Conservation (phyloP, 2,888 invertebrate genomes). For the Zootermopsis nevadensis region DNA sequence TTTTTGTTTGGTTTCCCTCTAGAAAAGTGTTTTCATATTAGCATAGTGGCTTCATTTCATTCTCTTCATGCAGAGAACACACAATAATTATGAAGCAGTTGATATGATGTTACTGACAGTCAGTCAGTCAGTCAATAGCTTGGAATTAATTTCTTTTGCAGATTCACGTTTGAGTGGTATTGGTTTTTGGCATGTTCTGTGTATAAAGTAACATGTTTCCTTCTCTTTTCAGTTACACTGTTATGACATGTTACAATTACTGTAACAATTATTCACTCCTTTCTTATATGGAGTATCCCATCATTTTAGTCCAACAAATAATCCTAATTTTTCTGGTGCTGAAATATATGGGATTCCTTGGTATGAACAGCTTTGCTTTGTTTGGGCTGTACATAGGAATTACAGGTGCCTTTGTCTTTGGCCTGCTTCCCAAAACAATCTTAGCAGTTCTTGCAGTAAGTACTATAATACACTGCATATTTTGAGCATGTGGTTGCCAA, state of each 20-base stretch:
- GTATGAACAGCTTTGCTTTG: constrained; percentile 60
- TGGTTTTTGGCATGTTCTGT: neutral
- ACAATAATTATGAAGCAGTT: too few relatives aligned
- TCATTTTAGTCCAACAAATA: constrained; percentile 80
- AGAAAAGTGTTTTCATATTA: too few relatives aligned
- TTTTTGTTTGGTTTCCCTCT: too few relatives aligned
- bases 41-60: too few relatives aligned
- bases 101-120: too few relatives aligned
- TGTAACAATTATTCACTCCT: constrained; percentile 78
- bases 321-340: constrained; percentile 78
- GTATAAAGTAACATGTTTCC: constrained; percentile 25
- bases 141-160: too few relatives aligned
- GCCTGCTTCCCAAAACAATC: constrained; percentile 64
- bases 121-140: too few relatives aligned
- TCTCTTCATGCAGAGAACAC: too few relatives aligned
- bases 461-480: constrained; percentile 53
- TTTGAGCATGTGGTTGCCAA: neutral
- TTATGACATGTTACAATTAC: constrained; percentile 84
- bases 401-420: constrained; percentile 64
- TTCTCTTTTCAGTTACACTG: constrained; percentile 76
- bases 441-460: constrained; percentile 75
- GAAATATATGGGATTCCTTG: constrained; percentile 72
- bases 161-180: neutral
- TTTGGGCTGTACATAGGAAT: constrained; percentile 63
- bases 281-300: constrained; percentile 87